Base-by-base conservation (phyloP, 1,140 invertebrate genomes). In the Neodiprion fabricii region DNA sequence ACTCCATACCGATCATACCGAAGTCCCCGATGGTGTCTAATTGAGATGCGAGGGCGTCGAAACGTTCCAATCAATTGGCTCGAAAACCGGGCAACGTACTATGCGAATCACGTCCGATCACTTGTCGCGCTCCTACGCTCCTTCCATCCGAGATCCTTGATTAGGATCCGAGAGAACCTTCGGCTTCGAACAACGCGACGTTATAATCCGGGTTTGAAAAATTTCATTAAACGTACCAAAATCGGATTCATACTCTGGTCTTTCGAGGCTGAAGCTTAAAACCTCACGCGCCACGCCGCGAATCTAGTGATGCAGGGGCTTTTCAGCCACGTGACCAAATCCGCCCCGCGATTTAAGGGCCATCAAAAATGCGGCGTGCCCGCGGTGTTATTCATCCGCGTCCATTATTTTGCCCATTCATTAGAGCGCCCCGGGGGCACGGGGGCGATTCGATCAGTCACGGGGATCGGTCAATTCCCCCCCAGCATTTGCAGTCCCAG, bases 271-370 rank as follows among this genome's bases (percentile, higher is more conserved):
- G 28, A 40, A 40, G 28, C 28, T 40, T 40, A 40, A 40, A 40
- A 3, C 28, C 28, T 40, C 28, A 40, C 2, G 28, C 1, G 28
- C 28, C 1, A 40, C 28, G 28, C 28, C 61, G 21, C 61, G 61
- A 21, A 21, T 14, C 61, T 7, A 5, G 61, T 14, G 2, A n/a
- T 66, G 14, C 61, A 14, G 23, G 17, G 40, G 67, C 11, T 69
- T 69, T 69, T 47, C 2, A 14, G 79, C 71, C 80, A 81, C 80
- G 80, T 81, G 80, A 67, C 80, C 67, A 9, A 47, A 73, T 67
- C 76, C 79, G 78, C 79, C 80, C 76, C 76, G 77, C 66, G 71
- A 61, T 81, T 81, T 78, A 75, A 81, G 80, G 69, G 80, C 76
- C 79, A 77, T 81, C 72, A 49, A 75, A 67, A 71, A 53, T 67